phyloP scores from a whole-genome alignment of 2,113 vertebrate species.

The Telmatochromis sp. region DNA sequence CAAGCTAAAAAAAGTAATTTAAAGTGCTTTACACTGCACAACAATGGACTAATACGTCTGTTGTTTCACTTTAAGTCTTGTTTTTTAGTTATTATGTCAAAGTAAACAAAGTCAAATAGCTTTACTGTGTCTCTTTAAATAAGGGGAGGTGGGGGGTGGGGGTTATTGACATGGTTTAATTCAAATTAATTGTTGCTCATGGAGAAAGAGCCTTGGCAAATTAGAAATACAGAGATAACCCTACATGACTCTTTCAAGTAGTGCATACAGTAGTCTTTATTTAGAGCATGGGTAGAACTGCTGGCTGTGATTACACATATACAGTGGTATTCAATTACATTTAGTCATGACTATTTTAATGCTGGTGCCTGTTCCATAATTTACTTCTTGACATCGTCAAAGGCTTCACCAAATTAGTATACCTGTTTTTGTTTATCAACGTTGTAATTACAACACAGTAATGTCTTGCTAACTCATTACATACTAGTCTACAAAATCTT shows the following conservation, averaged over 20 bases:
- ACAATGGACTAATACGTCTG: neutral
- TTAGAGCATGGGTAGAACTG: neutral
- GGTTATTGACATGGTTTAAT: neutral
- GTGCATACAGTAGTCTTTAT: slow-evolving; percentile 2
- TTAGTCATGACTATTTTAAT: slow-evolving; percentile 19
- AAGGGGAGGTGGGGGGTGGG: neutral
- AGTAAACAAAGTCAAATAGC: neutral
- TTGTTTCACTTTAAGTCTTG: neutral
- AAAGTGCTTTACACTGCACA: neutral
- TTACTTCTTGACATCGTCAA: slow-evolving; percentile 35
- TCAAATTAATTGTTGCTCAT: neutral
- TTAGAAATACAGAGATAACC: neutral
- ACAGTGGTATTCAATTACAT: slow-evolving; percentile 31
- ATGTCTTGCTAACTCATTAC: slow-evolving; percentile 37
- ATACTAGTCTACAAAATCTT: slow-evolving; percentile 27
- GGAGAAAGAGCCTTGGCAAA: neutral
- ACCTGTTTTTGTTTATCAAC: slow-evolving; percentile 41
- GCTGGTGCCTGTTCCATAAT: neutral
- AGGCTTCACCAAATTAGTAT: slow-evolving; percentile 22
- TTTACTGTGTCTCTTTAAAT: neutral
- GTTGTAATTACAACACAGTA: slow-evolving; percentile 35
- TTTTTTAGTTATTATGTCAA: neutral
- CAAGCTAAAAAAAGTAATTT: neutral
- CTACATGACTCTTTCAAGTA: neutral
- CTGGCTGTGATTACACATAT: slow-evolving; percentile 9